Evolutionary conservation across 30 jellyfish, hydroid and myxozoan genomes (phyloP).

Genomic region (Hydractinia symbiolongicarpus): DNA sequence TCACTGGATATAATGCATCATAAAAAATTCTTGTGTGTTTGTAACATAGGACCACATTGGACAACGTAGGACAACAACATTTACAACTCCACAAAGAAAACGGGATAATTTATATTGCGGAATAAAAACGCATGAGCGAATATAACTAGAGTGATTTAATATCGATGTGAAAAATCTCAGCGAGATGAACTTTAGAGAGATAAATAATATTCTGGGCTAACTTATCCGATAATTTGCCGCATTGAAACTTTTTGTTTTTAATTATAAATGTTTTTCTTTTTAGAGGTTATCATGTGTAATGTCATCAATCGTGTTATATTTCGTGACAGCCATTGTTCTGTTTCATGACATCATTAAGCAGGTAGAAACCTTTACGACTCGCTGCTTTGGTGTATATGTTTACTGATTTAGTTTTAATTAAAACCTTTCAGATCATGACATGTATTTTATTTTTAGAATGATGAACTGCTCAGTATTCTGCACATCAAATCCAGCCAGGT

Average conservation of each 20-base stretch:
- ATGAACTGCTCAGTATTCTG: neutral
- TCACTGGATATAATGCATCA: too few species aligned
- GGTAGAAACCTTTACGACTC: neutral
- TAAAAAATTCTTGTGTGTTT: too few species aligned
- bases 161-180: too few species aligned
- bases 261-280: neutral
- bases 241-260: neutral
- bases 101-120: too few species aligned
- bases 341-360: neutral
- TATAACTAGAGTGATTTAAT: too few species aligned
- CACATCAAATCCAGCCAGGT: conserved; percentile 1
- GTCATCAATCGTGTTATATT: conserved; percentile 1
- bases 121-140: too few species aligned
- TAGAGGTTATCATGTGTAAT: conserved; percentile 4
- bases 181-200: too few species aligned
- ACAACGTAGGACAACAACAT: too few species aligned
- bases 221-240: neutral
- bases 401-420: neutral
- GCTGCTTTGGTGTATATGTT: neutral
- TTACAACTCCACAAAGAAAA: too few species aligned
- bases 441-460: neutral
- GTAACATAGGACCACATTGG: too few species aligned
- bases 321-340: neutral
- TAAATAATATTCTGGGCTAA: too few species aligned
- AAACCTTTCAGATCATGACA: too few species aligned